phyloP scores from a whole-genome alignment of 2,113 vertebrate species.

The Cyprinodon brontotheroides region DNA sequence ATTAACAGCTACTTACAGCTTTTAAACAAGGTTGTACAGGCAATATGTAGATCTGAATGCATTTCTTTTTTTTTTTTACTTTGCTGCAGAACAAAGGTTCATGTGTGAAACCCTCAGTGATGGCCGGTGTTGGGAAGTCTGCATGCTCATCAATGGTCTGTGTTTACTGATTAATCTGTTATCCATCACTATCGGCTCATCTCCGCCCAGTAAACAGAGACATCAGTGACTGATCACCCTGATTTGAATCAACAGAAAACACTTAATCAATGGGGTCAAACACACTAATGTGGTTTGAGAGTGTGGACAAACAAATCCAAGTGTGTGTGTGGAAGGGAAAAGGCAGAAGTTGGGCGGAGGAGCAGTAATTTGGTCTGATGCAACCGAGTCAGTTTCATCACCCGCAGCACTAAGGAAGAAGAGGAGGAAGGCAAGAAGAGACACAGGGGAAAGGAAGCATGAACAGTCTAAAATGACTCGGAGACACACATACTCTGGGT shows the following conservation, averaged over 20 bases:
- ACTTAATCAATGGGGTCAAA: slow-evolving; percentile 70
- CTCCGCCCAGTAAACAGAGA: slow-evolving; percentile 55
- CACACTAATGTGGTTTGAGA: slow-evolving; percentile 56
- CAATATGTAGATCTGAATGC: too few relatives aligned
- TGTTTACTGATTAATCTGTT: slow-evolving; percentile 58
- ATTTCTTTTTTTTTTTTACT: too few relatives aligned
- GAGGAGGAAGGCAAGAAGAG: slow-evolving; percentile 36
- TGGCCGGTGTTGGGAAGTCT: slow-evolving; percentile 11
- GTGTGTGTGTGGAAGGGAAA: slow-evolving; percentile 15
- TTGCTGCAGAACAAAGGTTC: too few relatives aligned
- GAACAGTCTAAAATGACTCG: slow-evolving; percentile 57
- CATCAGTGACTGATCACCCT: slow-evolving; percentile 62
- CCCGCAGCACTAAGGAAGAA: slow-evolving; percentile 57
- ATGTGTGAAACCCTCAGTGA: not conserved
- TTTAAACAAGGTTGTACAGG: too few relatives aligned
- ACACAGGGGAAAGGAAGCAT: slow-evolving; percentile 50
- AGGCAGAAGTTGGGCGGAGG: not conserved
- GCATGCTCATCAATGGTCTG: slow-evolving; percentile 1
- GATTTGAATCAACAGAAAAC: slow-evolving; percentile 48
- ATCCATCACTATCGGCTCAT: slow-evolving; percentile 63
- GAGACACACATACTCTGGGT: slow-evolving; percentile 35
- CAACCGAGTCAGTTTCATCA: slow-evolving; percentile 77
- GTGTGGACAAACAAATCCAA: slow-evolving; percentile 55
- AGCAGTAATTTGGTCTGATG: slow-evolving; percentile 37
- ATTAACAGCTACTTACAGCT: too few relatives aligned